Conservation (phyloP, 2,797 vertebrate genomes). For the Xiphorhynchus erythropygius region DNA sequence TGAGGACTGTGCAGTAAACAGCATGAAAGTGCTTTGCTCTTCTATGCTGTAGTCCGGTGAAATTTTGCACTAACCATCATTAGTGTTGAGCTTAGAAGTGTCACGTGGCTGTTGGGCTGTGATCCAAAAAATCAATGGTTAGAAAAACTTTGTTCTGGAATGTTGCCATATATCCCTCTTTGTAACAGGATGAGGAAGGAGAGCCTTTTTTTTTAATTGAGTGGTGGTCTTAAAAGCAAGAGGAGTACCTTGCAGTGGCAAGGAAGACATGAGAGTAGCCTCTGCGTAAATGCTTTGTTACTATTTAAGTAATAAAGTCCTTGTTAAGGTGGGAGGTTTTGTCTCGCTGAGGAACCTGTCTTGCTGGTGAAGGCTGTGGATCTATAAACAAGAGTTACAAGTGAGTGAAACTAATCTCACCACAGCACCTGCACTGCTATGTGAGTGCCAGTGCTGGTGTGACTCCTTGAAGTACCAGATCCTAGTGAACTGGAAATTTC, state of each 20-base stretch:
- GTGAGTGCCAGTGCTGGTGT: neutral
- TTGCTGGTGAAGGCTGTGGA: neutral
- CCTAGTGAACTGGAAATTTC: neutral
- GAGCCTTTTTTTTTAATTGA: neutral
- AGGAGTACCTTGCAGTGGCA: neutral
- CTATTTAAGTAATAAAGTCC: neutral
- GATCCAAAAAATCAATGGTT: neutral
- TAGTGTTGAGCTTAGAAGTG: neutral
- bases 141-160: neutral
- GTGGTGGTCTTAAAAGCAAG: neutral
- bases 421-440: neutral
- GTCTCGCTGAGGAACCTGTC: conserved; percentile 17
- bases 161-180: neutral
- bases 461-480: neutral
- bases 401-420: neutral
- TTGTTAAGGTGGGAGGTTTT: neutral
- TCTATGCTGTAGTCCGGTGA: neutral
- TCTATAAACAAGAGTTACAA: neutral
- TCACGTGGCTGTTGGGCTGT: neutral
- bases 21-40: neutral
- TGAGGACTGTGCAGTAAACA: neutral
- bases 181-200: neutral
- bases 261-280: fast-evolving
- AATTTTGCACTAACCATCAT: neutral
- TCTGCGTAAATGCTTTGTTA: neutral